Evolutionary conservation across 2,113 vertebrate genomes (phyloP).

Genomic region (Galemys pyrenaicus): DNA sequence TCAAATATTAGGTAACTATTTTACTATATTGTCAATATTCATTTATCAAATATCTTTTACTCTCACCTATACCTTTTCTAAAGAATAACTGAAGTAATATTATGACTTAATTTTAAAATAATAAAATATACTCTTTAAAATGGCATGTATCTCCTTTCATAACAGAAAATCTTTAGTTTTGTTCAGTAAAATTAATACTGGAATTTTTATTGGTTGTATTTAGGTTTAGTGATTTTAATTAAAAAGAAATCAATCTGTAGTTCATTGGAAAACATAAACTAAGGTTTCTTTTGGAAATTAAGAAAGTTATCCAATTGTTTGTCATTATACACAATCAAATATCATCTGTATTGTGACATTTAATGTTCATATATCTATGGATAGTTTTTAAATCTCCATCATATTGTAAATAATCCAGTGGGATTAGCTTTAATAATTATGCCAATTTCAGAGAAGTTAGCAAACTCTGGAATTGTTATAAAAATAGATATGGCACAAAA

Average conservation of each 20-base stretch:
- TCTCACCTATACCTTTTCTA: neutral
- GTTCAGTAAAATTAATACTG: slow-evolving; percentile 71
- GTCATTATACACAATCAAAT: slow-evolving; percentile 60
- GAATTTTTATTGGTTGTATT: neutral
- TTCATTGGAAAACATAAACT: slow-evolving; percentile 79
- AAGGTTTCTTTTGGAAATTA: slow-evolving; percentile 75
- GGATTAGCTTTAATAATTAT: slow-evolving; percentile 48
- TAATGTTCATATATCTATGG: slow-evolving; percentile 7
- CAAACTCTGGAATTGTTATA: neutral
- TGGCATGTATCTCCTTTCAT: slow-evolving; percentile 45
- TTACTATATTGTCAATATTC: slow-evolving; percentile 29
- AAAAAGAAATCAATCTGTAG: slow-evolving; percentile 75
- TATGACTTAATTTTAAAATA: slow-evolving; percentile 81
- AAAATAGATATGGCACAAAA: slow-evolving; percentile 30
- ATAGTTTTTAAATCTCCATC: slow-evolving; percentile 58
- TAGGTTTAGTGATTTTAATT: slow-evolving; percentile 60
- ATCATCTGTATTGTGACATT: slow-evolving; percentile 51
- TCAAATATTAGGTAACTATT: neutral
- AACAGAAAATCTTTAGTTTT: slow-evolving; percentile 71
- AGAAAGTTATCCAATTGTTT: slow-evolving; percentile 76
- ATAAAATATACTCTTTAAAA: slow-evolving; percentile 69
- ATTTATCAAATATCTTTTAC: slow-evolving; percentile 14
- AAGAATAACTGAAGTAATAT: slow-evolving; percentile 68
- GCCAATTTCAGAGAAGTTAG: slow-evolving; percentile 47
- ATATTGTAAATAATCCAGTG: slow-evolving; percentile 44